Conservation (phyloP, 1,140 invertebrate genomes). For the Hypothenemus hampei region DNA sequence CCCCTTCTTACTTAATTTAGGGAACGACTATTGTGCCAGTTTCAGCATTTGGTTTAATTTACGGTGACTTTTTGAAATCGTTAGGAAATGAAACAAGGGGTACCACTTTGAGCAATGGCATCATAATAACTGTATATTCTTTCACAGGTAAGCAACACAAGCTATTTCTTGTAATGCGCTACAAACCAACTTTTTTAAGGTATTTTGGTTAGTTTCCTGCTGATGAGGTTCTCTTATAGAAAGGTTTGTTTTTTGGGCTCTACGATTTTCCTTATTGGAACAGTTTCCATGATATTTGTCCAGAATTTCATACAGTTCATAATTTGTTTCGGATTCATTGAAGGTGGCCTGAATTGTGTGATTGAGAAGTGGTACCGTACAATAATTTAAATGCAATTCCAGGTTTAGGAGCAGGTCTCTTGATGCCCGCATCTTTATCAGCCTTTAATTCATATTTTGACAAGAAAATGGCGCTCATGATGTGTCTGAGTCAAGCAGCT, state of each 20-base stretch:
- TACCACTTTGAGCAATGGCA: constrained; percentile 54
- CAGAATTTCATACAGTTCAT: constrained; percentile 49
- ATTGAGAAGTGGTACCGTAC: background rate
- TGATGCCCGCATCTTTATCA: constrained; percentile 54
- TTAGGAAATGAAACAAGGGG: constrained; percentile 57
- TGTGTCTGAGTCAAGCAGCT: constrained; percentile 56
- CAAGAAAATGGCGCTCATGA: constrained; percentile 53
- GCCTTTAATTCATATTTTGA: constrained; percentile 57
- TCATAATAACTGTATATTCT: constrained; percentile 56
- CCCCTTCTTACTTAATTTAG: constrained; percentile 44
- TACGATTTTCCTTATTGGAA: constrained; percentile 50
- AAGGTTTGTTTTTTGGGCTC: constrained; percentile 55
- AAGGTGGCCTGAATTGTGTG: constrained; percentile 43
- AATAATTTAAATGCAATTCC: no score
- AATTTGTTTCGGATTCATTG: constrained; percentile 53
- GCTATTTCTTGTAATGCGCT: background rate
- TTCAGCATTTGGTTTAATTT: constrained; percentile 61
- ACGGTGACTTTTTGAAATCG: constrained; percentile 56
- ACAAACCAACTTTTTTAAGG: constrained; percentile 41
- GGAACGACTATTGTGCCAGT: constrained; percentile 52
- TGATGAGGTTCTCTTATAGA: constrained; percentile 50
- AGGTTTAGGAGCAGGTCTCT: constrained; percentile 53
- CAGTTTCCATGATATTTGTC: constrained; percentile 52
- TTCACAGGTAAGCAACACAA: constrained; percentile 48
- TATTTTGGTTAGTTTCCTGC: constrained; percentile 51